phyloP scores from a whole-genome alignment of 2,797 vertebrate species.

The Valencia hispanica region DNA sequence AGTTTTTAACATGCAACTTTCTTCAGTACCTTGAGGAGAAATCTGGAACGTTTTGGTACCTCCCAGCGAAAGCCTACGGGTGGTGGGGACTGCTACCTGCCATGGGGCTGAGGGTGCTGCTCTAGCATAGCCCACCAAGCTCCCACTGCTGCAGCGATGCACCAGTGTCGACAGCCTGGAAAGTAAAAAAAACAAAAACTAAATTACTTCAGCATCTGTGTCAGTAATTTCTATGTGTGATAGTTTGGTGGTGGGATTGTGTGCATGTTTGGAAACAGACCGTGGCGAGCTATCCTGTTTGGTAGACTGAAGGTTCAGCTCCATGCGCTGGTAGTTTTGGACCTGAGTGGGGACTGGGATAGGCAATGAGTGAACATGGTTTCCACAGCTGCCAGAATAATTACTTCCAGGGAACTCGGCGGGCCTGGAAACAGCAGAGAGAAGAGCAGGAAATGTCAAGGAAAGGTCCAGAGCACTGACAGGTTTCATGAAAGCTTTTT shows the following conservation, averaged over 20 bases:
- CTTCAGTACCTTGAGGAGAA: constrained; percentile 87
- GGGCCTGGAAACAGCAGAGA: constrained; percentile 75
- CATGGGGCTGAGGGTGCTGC: constrained; percentile 86
- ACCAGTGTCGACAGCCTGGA: constrained; percentile 77
- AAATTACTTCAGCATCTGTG: background rate
- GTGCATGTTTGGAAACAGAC: constrained; percentile 73
- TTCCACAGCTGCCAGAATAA: constrained; percentile 71
- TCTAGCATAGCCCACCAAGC: constrained; percentile 82
- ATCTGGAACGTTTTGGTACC: constrained; percentile 87
- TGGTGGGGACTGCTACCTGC: constrained; percentile 70
- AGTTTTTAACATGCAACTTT: background rate
- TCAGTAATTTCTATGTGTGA: background rate
- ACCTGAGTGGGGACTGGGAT: constrained; percentile 97
- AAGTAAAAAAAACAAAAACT: background rate
- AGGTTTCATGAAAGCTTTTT: background rate
- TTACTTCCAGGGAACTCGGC: constrained; percentile 84
- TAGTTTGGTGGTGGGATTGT: background rate
- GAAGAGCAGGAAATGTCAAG: constrained; percentile 35
- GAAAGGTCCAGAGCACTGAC: background rate
- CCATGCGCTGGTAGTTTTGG: constrained; percentile 95
- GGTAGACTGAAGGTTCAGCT: constrained; percentile 91
- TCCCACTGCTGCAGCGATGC: constrained; percentile 87
- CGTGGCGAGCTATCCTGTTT: constrained; percentile 82
- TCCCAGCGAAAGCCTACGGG: constrained; percentile 88
- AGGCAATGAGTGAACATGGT: constrained; percentile 87